These are phyloP conservation scores for Morinoia aosen DNA, from an alignment of 2,888 invertebrate genomes.

Conservation along the genomic window DNA sequence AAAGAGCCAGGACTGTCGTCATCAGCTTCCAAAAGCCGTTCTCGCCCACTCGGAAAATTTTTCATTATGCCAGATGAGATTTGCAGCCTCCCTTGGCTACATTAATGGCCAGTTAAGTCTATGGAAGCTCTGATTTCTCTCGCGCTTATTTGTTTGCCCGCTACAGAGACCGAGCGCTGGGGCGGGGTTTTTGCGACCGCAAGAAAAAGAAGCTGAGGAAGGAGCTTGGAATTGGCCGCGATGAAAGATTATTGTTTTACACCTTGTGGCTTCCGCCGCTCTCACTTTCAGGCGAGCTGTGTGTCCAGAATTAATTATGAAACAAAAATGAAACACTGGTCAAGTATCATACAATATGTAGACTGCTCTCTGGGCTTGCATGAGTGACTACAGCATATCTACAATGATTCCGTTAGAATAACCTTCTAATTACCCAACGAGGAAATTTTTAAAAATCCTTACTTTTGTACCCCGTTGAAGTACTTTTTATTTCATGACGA, in stretches of 20 bases:
- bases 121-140: slow-evolving; percentile 18
- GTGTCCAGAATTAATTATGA: not conserved
- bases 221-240: not conserved
- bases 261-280: not conserved
- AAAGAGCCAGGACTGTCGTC: not conserved
- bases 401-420: too few species aligned
- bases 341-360: too few species aligned
- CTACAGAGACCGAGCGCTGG: not conserved
- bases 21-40: slow-evolving; percentile 42
- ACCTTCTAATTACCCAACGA: too few species aligned
- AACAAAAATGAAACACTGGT: too few species aligned
- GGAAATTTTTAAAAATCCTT: too few species aligned
- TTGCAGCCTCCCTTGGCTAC: slow-evolving; percentile 34
- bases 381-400: too few species aligned
- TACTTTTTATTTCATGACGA: too few species aligned
- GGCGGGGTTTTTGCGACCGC: not conserved
- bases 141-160: not conserved
- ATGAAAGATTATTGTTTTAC: not conserved
- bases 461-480: too few species aligned
- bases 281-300: not conserved
- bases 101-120: slow-evolving; percentile 26
- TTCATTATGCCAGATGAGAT: slow-evolving; percentile 36
- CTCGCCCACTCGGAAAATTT: slow-evolving; percentile 47
- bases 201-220: not conserved
- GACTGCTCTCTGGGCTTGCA: too few species aligned